Evolutionary conservation across 2,113 vertebrate genomes (phyloP), one percentile per base, ranked within the genome.

Genomic region (Deroptyus accipitrinus): DNA sequence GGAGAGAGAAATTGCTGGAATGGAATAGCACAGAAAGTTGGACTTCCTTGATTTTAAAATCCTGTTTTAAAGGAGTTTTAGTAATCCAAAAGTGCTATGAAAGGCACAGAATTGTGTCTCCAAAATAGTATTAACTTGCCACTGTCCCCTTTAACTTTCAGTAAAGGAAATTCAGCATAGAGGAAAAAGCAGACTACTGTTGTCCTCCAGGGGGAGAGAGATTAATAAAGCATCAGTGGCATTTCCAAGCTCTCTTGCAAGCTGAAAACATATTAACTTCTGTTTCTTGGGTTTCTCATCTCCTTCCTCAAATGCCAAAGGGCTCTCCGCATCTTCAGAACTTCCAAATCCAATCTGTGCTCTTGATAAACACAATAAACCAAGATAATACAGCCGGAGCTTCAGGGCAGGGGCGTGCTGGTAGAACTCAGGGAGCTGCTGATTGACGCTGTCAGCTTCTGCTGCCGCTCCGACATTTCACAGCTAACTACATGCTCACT

Each of bases 211-310:
- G 88, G 75, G 64, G 17, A 92, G 76, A 88, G 77, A 76, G 76
- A 74, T 79, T 64, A 91, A 87, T 80, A 94, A 95, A 96, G 92
- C 84, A 79, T 70, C 84, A 28, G 61, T 89, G 83, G 86, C 66
- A 62, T 93, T 95, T 94, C 94, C 73, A 94, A 86, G 68, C 64
- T n/a, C 59, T 88, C 76, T 48, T 57, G 44, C 73, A 94, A 94
- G 81, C 76, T 31, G 76, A 75, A 94, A 95, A 78, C 83, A 52
- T 72, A 82, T 51, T 78, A 81, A 90, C 76, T 94, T 86, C 88
- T 84, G 86, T 51, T 82, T 84, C 75, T 74, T 74, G 51, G 67
- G 83, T 81, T 89, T 90, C 85, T 92, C 87, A 35, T 76, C 79
- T 87, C 88, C 73, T 94, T 74, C 54, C 51, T 68, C 75, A 74